A percentile compares a stretch with the other conserved stretches of the same genome.
Conservation (phyloP, 2,113 vertebrate species). For the Etia nguti region DNA sequence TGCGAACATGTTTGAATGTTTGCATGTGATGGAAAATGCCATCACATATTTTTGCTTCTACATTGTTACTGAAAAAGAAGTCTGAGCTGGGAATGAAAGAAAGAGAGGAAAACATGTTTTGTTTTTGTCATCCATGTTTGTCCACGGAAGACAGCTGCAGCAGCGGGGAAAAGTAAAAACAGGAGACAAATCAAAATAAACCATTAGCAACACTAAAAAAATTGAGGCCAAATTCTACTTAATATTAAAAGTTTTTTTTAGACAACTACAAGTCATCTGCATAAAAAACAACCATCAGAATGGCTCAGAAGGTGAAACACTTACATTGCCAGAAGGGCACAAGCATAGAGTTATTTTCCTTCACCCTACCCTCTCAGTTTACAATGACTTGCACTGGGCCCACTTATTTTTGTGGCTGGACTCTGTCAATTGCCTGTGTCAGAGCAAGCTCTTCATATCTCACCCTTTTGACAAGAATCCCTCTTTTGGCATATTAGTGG, state of each 20-base stretch:
- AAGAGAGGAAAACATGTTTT: neutral
- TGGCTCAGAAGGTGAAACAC: neutral
- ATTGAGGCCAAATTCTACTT: neutral
- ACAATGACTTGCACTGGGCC: slow-evolving; percentile 30
- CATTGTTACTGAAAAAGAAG: neutral
- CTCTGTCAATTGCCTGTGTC: slow-evolving; percentile 32
- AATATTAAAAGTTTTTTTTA: neutral
- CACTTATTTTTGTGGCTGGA: slow-evolving; percentile 53
- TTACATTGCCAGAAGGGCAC: neutral
- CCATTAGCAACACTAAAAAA: neutral
- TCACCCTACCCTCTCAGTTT: neutral
- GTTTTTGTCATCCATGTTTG: neutral
- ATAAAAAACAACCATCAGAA: neutral
- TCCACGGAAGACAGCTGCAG: neutral
- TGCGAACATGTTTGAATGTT: neutral
- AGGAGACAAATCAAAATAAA: neutral
- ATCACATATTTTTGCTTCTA: neutral
- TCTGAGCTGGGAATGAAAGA: neutral
- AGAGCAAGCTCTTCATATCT: neutral
- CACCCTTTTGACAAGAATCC: slow-evolving; percentile 39
- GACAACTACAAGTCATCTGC: neutral
- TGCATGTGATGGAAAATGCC: neutral
- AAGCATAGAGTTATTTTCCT: neutral
- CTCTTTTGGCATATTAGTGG: slow-evolving; percentile 40
- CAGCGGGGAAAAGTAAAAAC: neutral